These are phyloP conservation scores for Puntigrus tetrazona DNA, from an alignment of 2,113 vertebrate species.

Conservation along the genomic window DNA sequence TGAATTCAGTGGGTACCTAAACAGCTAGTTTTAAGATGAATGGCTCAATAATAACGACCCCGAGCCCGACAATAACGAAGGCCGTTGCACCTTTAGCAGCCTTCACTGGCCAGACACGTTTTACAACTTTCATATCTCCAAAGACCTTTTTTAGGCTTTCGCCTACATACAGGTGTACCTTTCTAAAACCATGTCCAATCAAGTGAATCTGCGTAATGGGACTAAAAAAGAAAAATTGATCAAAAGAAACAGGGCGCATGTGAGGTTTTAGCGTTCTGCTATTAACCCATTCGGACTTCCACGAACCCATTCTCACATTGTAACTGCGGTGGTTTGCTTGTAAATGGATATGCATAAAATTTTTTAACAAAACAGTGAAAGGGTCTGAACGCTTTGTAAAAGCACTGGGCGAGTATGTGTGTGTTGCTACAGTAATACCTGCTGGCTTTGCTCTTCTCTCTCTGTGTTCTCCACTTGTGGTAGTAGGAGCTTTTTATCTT, in stretches of 20 bases:
- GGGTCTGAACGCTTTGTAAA: neutral
- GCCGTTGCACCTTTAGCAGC: neutral
- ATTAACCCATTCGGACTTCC: neutral
- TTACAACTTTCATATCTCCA: neutral
- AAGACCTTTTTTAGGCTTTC: neutral
- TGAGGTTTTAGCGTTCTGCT: neutral
- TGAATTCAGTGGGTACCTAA: neutral
- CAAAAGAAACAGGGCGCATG: neutral
- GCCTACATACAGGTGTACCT: neutral
- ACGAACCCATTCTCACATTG: neutral
- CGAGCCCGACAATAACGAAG: neutral
- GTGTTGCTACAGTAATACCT: constrained; percentile 62
- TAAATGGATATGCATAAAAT: neutral
- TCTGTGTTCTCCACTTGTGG: constrained; percentile 73
- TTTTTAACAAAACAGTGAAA: neutral
- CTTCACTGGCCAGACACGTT: neutral
- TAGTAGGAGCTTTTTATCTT: constrained; percentile 73
- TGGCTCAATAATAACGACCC: too few species aligned
- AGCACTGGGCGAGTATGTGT: neutral
- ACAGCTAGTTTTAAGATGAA: neutral
- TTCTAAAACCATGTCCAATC: neutral
- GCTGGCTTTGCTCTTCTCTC: constrained; percentile 70
- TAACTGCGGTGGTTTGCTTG: neutral
- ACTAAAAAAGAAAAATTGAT: neutral
- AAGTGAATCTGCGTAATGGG: neutral